Conservation (phyloP, 2,797 vertebrate genomes). For the Podargus strigoides region DNA sequence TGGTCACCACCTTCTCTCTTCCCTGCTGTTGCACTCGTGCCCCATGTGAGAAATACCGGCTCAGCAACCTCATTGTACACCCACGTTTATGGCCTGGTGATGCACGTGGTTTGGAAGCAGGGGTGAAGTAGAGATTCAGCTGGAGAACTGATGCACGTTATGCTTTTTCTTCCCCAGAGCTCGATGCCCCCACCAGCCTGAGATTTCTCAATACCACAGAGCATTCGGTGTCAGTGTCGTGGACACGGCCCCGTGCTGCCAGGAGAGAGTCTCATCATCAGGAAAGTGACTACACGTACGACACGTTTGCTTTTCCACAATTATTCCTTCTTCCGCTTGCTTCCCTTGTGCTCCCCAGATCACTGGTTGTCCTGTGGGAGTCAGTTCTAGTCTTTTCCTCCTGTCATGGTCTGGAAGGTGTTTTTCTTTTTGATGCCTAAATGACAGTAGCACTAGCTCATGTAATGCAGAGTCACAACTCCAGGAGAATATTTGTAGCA, state of each 20-base stretch:
- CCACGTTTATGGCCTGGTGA: fast-evolving
- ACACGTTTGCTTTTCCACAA: too few relatives aligned
- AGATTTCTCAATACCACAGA: constrained; percentile 82
- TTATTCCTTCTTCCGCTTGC: too few relatives aligned
- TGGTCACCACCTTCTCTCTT: neutral
- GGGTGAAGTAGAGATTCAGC: neutral
- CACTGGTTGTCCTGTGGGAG: too few relatives aligned
- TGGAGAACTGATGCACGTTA: neutral
- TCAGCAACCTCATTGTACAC: neutral
- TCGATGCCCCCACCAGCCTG: constrained; percentile 86
- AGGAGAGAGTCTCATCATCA: too few relatives aligned
- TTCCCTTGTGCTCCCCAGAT: too few relatives aligned
- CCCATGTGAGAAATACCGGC: neutral
- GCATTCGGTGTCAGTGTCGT: constrained; percentile 81
- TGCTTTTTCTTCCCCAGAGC: constrained; percentile 71
- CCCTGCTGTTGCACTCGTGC: fast-evolving
- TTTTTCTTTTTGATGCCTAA: too few relatives aligned
- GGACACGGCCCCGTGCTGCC: constrained; percentile 85
- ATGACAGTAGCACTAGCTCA: too few relatives aligned
- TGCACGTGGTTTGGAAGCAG: fast-evolving
- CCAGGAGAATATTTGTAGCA: too few relatives aligned
- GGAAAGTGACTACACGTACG: too few relatives aligned
- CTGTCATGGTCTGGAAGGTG: too few relatives aligned
- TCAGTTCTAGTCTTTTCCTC: too few relatives aligned
- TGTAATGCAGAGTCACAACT: too few relatives aligned